These are phyloP conservation scores for Grus americana DNA, from an alignment of 2,113 vertebrate genomes.

Conservation along the genomic window DNA sequence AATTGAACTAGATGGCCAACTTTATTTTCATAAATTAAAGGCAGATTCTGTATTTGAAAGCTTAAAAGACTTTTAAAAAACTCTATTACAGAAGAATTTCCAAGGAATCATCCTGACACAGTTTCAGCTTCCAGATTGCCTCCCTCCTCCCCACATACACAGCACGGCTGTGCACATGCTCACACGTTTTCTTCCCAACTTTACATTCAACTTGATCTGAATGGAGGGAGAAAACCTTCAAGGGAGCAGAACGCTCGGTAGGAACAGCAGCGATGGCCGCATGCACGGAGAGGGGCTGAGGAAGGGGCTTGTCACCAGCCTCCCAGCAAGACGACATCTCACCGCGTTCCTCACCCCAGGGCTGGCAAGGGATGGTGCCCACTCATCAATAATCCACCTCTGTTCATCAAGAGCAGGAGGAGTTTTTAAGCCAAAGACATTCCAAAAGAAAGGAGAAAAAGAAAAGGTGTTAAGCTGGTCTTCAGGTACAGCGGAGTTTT, in stretches of 20 bases:
- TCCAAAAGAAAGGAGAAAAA: background rate
- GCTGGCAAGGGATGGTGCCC: background rate
- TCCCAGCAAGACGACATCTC: background rate
- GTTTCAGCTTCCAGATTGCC: background rate
- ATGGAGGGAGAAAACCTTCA: background rate
- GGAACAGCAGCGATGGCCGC: background rate
- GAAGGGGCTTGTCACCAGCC: background rate
- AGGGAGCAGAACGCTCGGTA: background rate
- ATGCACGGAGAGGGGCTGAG: accelerated
- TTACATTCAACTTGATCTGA: background rate
- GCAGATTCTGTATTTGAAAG: background rate
- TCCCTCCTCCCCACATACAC: background rate
- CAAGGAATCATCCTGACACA: background rate
- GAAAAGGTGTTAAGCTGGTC: background rate
- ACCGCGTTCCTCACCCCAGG: background rate
- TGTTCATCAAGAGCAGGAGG: accelerated
- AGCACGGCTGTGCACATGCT: background rate
- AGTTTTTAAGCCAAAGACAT: background rate
- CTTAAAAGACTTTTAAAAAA: background rate
- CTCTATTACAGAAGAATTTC: background rate
- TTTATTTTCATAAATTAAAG: background rate
- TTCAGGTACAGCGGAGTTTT: background rate
- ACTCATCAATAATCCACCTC: background rate
- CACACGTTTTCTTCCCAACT: background rate
- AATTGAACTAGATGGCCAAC: background rate